These are phyloP conservation scores for Lampris megalopsis DNA, from an alignment of 2,113 vertebrate genomes.

Conservation along the genomic window DNA sequence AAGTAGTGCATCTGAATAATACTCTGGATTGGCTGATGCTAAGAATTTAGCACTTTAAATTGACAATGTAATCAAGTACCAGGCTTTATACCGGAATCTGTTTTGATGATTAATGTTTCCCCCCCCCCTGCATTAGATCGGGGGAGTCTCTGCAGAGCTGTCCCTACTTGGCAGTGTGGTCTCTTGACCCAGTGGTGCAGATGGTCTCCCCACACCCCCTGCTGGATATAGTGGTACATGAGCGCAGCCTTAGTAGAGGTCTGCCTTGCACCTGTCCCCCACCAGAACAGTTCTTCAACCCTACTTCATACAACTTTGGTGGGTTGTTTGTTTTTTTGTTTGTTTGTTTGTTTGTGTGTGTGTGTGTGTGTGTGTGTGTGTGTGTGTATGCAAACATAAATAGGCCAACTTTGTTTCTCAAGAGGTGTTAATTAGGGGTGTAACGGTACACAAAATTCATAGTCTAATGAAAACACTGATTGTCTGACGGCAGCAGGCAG, in stretches of 20 bases:
- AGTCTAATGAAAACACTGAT: too few species aligned
- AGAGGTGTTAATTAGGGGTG: too few species aligned
- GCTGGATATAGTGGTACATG: constrained; percentile 90
- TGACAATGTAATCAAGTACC: too few species aligned
- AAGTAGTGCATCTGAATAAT: too few species aligned
- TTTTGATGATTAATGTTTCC: too few species aligned
- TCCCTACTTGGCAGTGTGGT: constrained; percentile 95
- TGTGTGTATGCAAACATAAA: neutral
- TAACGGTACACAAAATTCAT: too few species aligned
- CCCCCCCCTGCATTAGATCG: constrained; percentile 70
- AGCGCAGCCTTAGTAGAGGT: constrained; percentile 90
- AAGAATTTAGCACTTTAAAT: too few species aligned
- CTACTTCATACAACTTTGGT: constrained; percentile 95
- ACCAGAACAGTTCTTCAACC: constrained; percentile 94
- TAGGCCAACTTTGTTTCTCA: too few species aligned
- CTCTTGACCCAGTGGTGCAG: constrained; percentile 87
- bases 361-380: neutral
- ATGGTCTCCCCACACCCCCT: constrained; percentile 83
- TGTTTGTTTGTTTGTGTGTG: neutral
- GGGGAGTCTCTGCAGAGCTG: constrained; percentile 92
- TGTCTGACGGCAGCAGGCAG: too few species aligned
- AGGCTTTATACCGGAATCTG: too few species aligned
- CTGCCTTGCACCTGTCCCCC: constrained; percentile 88
- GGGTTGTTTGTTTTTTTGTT: constrained; percentile 57
- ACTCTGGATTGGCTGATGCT: too few species aligned